Evolutionary conservation across 2,113 vertebrate genomes (phyloP), one percentile per base, ranked within the genome.

Genomic region (Ailuropoda melanoleuca): DNA sequence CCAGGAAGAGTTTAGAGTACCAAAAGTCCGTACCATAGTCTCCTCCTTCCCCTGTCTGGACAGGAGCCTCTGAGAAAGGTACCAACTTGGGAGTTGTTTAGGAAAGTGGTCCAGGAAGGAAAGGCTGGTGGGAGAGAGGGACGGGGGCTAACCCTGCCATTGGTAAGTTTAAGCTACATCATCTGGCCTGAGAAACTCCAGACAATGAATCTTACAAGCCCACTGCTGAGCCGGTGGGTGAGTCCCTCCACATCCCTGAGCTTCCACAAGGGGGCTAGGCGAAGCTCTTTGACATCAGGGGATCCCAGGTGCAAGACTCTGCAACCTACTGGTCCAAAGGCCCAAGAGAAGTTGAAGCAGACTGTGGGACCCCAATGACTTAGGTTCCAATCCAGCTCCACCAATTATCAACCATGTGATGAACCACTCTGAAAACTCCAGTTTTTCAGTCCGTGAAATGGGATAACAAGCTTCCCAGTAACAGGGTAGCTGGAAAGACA

Each of bases 401-500:
- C 74, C 48, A 92, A 53, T n/a, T 77, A 82, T 37, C 37, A 94
- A 60, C 55, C 80, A 94, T 31, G 43, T 88, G 68, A 92, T 90
- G 77, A 97, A 87, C 19, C 90, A 43, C 91, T 94, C 34, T 92
- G 48, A 84, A 60, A 34, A 53, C 48, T 78, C 43, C 77, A 87
- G 68, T 95, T 87, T 95, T 87, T 84, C 39, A 55, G 74, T 90
- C 80, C 92, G 74, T 95, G 56, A 94, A 88, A 90, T 50, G 15
- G 21, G 43, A 78, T 60, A 95, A 72, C 37, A 84, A 92, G 31
- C n/a, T n/a, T 87, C 90, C 91, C 75, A 94, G 39, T 90, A 92
- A 93, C 1, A 82, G 37, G 53, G 50, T 84, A 80, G 84, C 5
- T 70, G 62, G 24, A 10, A 55, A 93, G 50, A 93, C 85, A 87